phyloP scores from a whole-genome alignment of 35 echinoderm and acorn worm species.

The Apostichopus californicus region DNA sequence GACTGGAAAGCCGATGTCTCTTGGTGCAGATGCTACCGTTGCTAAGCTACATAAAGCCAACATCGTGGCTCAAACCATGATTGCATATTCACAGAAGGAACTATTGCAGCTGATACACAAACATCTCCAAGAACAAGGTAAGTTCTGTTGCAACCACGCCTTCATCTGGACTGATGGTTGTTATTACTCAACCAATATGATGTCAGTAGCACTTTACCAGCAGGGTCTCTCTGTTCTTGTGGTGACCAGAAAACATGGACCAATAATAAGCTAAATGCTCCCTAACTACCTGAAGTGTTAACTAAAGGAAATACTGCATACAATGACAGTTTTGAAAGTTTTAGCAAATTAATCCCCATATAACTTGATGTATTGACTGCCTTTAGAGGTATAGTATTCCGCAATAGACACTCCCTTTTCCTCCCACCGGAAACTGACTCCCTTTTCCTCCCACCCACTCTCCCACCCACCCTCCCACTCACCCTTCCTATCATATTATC shows the following conservation, averaged over 20 bases:
- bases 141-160: neutral
- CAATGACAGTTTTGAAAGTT: no score
- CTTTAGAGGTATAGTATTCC: no score
- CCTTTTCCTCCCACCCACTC: no score
- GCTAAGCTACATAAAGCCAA: constrained; percentile 91
- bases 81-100: constrained; percentile 85
- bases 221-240: neutral
- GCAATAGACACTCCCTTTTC: neutral
- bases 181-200: neutral
- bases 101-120: constrained; percentile 85
- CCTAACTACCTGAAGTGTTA: no score
- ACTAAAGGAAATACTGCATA: no score
- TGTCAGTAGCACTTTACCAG: neutral
- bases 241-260: neutral
- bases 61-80: constrained; percentile 96
- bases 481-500: neutral
- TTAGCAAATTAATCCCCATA: no score
- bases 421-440: neutral
- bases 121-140: constrained; percentile 85
- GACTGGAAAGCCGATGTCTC: constrained; percentile 93
- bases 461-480: no score
- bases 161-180: neutral
- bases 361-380: no score
- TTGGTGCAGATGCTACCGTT: constrained; percentile 86
- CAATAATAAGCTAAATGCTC: no score